These are phyloP conservation scores for Malachius bipustulatus DNA, from an alignment of 2,888 invertebrate genomes.

Conservation along the genomic window DNA sequence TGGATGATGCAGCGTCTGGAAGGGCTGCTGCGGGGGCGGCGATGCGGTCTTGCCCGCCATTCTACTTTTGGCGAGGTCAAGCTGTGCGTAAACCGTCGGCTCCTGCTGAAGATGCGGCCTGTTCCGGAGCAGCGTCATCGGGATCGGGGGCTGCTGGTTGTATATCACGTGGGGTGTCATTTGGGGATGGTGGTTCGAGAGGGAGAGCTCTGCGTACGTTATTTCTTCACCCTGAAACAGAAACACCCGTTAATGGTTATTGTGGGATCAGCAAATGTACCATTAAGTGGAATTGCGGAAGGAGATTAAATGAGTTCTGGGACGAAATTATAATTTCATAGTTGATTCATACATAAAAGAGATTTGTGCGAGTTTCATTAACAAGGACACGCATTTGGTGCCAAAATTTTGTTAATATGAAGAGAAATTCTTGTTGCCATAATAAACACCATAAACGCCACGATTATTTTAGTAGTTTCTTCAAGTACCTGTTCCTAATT, in stretches of 20 bases:
- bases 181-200: constrained; percentile 34
- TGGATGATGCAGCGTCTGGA: constrained; percentile 33
- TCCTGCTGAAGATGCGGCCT: too few species aligned
- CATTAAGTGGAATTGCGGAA: too few species aligned
- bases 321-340: too few species aligned
- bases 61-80: constrained; percentile 37
- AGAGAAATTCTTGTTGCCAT: too few species aligned
- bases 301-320: too few species aligned
- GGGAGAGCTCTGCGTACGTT: constrained; percentile 44
- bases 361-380: background rate
- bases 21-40: constrained; percentile 34
- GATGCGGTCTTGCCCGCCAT: constrained; percentile 30
- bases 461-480: too few species aligned
- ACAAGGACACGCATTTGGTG: background rate
- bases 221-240: constrained; percentile 39
- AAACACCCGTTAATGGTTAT: too few species aligned
- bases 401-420: too few species aligned
- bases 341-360: too few species aligned
- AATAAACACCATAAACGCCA: too few species aligned
- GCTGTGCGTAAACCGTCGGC: constrained; percentile 45
- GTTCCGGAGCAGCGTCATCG: constrained; percentile 35
- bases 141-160: constrained; percentile 34
- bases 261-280: too few species aligned
- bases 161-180: constrained; percentile 37
- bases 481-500: too few species aligned